Percentiles rank a stretch among this genome's conserved stretches.
Evolutionary conservation across 2,113 vertebrate species (phyloP).

Genomic region (Pseudopodoces humilis): DNA sequence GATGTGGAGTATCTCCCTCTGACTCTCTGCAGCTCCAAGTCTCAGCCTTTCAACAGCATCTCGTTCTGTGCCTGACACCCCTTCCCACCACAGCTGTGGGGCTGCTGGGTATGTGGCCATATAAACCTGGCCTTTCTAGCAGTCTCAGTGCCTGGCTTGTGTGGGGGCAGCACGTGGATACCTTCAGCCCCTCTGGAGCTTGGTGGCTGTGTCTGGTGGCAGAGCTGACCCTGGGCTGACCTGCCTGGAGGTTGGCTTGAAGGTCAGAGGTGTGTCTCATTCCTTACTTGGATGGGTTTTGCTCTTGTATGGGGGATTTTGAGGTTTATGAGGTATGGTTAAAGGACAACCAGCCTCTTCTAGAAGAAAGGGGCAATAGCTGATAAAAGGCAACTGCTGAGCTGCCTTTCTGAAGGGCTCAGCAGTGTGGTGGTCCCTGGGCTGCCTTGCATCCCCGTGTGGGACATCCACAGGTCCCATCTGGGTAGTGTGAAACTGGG

Average conservation of each 20-base stretch:
- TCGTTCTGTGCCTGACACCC: not conserved
- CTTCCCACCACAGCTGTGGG: not conserved
- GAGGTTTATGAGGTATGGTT: not conserved
- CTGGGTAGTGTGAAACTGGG: not conserved
- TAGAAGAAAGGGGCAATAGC: not conserved
- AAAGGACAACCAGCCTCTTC: not conserved
- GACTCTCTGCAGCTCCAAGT: not conserved
- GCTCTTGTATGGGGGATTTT: not conserved
- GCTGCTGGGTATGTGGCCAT: not conserved
- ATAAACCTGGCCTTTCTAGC: not conserved
- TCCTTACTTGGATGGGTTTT: not conserved
- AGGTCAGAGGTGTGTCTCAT: not conserved
- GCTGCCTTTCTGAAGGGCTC: not conserved
- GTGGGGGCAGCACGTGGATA: accelerated
- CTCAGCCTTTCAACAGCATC: not conserved
- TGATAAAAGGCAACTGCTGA: not conserved
- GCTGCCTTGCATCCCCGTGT: not conserved
- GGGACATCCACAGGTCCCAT: not conserved
- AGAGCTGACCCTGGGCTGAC: not conserved
- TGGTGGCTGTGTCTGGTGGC: not conserved
- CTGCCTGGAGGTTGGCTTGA: not conserved
- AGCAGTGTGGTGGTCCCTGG: not conserved
- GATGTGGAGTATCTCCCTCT: not conserved
- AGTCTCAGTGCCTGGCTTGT: not conserved
- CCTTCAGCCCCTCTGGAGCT: not conserved